These are phyloP conservation scores for Calyptomena viridis DNA, from an alignment of 2,113 vertebrate species.

Conservation along the genomic window DNA sequence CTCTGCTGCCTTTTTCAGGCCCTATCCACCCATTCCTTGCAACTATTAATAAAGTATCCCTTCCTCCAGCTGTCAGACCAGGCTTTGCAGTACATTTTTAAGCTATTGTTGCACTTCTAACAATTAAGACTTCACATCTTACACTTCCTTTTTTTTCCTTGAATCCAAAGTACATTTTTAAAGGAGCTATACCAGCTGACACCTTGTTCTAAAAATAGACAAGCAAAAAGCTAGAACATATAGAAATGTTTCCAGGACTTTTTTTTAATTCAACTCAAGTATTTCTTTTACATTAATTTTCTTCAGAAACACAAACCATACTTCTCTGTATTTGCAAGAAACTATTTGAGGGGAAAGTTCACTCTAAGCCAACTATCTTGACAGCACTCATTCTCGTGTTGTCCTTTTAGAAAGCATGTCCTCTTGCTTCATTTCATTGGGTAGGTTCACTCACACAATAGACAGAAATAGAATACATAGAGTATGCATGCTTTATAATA, in stretches of 20 bases:
- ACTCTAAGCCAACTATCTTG: not conserved
- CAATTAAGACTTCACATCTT: slow-evolving; percentile 34
- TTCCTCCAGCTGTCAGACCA: slow-evolving; percentile 41
- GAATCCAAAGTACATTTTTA: slow-evolving; percentile 9
- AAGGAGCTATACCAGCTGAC: not conserved
- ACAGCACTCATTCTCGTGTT: not conserved
- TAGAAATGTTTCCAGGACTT: not conserved
- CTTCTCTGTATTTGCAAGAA: not conserved
- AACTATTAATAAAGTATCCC: slow-evolving; percentile 37
- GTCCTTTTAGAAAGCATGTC: not conserved
- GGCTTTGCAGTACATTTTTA: slow-evolving; percentile 1
- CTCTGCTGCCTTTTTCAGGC: not conserved
- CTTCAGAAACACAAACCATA: not conserved
- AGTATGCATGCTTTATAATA: not conserved
- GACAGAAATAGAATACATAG: not conserved
- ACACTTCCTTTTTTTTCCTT: not conserved
- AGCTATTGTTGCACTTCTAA: slow-evolving; percentile 21
- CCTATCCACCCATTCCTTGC: not conserved
- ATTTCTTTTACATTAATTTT: not conserved
- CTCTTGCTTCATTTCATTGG: not conserved
- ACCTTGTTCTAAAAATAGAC: not conserved
- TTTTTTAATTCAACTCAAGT: not conserved
- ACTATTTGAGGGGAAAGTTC: not conserved
- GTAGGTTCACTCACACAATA: not conserved
- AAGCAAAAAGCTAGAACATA: not conserved